Conservation (phyloP, 2,888 invertebrate genomes). For the Atrina japonica region DNA sequence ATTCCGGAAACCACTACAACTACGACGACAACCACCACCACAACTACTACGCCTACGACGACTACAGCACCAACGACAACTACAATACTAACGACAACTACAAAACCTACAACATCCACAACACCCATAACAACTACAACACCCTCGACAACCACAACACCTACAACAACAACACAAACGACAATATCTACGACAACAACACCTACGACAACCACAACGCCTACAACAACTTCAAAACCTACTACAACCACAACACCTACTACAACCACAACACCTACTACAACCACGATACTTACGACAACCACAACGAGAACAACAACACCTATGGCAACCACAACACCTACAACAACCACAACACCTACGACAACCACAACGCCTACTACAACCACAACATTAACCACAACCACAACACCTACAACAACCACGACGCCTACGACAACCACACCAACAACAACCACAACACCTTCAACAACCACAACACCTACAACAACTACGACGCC, state of each 20-base stretch:
- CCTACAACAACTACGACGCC: constrained; percentile 2
- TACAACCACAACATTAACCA: neutral
- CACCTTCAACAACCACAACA: neutral
- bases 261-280: constrained; percentile 2
- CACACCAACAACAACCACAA: neutral
- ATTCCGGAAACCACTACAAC: neutral
- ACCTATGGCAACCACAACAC: neutral
- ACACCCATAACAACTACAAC: neutral
- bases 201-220: neutral
- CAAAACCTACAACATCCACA: neutral
- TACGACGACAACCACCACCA: constrained; percentile 15
- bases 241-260: neutral
- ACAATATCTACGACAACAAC: constrained; percentile 2
- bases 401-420: neutral
- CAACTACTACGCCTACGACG: constrained; percentile 5
- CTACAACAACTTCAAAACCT: neutral
- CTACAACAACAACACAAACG: neutral
- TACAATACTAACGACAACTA: neutral
- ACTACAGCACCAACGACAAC: neutral
- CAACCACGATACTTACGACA: neutral
- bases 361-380: neutral
- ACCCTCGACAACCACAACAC: neutral
- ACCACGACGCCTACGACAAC: constrained; percentile 2
- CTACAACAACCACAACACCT: neutral
- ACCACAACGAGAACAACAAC: neutral